phyloP scores from a whole-genome alignment of 30 jellyfish, hydroid and myxozoan genomes.

The Mastigias papua region DNA sequence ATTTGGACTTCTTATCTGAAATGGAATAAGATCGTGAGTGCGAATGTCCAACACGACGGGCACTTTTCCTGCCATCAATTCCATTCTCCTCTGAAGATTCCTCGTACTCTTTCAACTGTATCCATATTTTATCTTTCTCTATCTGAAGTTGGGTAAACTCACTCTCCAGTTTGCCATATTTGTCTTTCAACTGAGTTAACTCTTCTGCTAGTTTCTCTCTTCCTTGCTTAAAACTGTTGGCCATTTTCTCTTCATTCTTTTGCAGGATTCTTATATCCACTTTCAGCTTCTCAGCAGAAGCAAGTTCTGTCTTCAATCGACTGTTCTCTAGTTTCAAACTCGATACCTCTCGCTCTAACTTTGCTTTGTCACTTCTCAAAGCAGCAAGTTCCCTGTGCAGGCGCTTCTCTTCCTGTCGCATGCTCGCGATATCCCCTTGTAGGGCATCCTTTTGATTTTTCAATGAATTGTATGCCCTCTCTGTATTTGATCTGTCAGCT shows the following conservation, averaged over 20 bases:
- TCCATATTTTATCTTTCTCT: slow-evolving; percentile 89
- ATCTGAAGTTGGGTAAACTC: slow-evolving; percentile 78
- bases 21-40: slow-evolving; percentile 65
- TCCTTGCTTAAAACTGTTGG: slow-evolving; percentile 78
- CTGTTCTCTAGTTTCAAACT: slow-evolving; percentile 88
- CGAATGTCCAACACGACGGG: slow-evolving; percentile 73
- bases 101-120: slow-evolving; percentile 88
- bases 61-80: slow-evolving; percentile 33
- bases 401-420: slow-evolving; percentile 94
- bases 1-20: slow-evolving; percentile 65
- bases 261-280: slow-evolving; percentile 81
- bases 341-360: slow-evolving; percentile 94
- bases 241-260: slow-evolving; percentile 92
- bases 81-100: slow-evolving; percentile 23
- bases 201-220: slow-evolving; percentile 84
- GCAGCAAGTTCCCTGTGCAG: slow-evolving; percentile 90
- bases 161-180: slow-evolving; percentile 76
- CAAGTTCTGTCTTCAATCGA: slow-evolving; percentile 89
- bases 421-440: slow-evolving; percentile 85
- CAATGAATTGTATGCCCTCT: slow-evolving; percentile 96
- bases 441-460: slow-evolving; percentile 94
- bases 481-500: slow-evolving; percentile 97
- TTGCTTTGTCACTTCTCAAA: slow-evolving; percentile 85
- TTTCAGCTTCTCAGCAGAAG: slow-evolving; percentile 89
- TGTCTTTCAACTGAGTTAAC: slow-evolving; percentile 72